Conservation (phyloP, 2,797 vertebrate genomes). For the Loris lydekkerianus region DNA sequence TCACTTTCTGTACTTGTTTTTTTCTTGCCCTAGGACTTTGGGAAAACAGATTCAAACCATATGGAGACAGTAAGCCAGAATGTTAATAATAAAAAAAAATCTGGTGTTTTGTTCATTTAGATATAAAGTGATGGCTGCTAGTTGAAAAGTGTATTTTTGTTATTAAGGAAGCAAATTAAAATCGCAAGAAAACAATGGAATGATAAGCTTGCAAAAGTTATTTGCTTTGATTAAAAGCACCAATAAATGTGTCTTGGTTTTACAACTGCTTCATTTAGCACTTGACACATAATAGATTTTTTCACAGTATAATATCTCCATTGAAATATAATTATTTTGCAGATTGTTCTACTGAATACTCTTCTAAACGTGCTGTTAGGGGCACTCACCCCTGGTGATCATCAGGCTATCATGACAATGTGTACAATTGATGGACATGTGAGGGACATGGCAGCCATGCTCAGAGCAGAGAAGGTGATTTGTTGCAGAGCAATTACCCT, state of each 20-base stretch:
- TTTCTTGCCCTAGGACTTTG: neutral
- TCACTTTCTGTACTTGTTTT: neutral
- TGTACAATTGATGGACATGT: conserved; percentile 94
- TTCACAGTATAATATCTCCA: conserved; percentile 90
- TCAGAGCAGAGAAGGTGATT: conserved; percentile 96
- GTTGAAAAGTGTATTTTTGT: conserved; percentile 86
- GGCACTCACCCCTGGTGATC: conserved; percentile 91
- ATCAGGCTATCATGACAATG: conserved; percentile 96
- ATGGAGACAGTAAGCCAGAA: neutral
- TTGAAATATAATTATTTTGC: conserved; percentile 90
- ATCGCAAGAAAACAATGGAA: conserved; percentile 86
- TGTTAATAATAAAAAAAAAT: neutral
- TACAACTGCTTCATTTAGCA: conserved; percentile 90
- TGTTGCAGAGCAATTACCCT: conserved; percentile 96
- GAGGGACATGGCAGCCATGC: conserved; percentile 93
- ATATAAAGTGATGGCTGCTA: conserved; percentile 81
- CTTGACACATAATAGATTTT: conserved; percentile 89
- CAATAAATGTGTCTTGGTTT: conserved; percentile 88
- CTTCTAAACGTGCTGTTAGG: conserved; percentile 96
- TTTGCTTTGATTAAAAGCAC: conserved; percentile 90
- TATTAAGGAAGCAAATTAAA: conserved; percentile 88
- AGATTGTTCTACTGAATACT: conserved; percentile 96
- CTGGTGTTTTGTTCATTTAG: conserved; percentile 73
- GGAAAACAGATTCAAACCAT: conserved; percentile 49
- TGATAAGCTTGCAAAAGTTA: conserved; percentile 89